Evolutionary conservation across 1,140 invertebrate species (phyloP).

Genomic region (Drosophila simulans): DNA sequence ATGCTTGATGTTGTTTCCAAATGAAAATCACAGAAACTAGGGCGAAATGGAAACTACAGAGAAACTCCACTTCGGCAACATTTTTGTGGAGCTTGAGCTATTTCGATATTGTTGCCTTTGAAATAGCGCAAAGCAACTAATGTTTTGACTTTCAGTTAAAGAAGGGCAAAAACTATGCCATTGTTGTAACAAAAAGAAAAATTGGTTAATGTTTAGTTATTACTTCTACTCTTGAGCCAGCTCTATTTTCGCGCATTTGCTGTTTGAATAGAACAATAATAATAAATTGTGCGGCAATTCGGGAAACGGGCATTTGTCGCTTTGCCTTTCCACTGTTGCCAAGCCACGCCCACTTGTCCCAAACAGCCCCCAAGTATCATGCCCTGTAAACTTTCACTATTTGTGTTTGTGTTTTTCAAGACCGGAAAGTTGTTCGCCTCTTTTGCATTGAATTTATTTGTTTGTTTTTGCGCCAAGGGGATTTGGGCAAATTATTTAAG

Average conservation of each 20-base stretch:
- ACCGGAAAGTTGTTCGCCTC: slow-evolving; percentile 62
- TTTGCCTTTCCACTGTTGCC: slow-evolving; percentile 15
- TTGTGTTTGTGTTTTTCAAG: slow-evolving; percentile 58
- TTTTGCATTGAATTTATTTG: slow-evolving; percentile 78
- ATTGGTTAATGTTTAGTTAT: background rate
- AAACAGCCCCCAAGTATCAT: slow-evolving; percentile 28
- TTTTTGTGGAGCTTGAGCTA: background rate
- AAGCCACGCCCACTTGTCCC: background rate
- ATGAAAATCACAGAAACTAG: slow-evolving; percentile 10
- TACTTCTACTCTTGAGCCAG: background rate
- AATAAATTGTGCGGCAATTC: slow-evolving; percentile 76
- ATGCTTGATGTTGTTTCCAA: background rate
- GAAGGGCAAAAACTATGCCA: background rate
- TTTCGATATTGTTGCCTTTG: background rate
- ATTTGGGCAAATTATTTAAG: slow-evolving; percentile 58
- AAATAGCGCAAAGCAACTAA: background rate
- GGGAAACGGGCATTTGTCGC: slow-evolving; percentile 24
- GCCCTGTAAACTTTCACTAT: slow-evolving; percentile 67
- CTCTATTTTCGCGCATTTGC: slow-evolving; percentile 73
- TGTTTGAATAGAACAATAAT: slow-evolving; percentile 75
- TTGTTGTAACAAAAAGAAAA: background rate
- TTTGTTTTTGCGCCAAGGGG: slow-evolving; percentile 63
- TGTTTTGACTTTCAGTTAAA: slow-evolving; percentile 1
- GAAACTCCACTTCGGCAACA: background rate
- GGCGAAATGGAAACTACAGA: background rate